phyloP scores from a whole-genome alignment of 2,888 invertebrate genomes.

The Himalopsyche japonica region DNA sequence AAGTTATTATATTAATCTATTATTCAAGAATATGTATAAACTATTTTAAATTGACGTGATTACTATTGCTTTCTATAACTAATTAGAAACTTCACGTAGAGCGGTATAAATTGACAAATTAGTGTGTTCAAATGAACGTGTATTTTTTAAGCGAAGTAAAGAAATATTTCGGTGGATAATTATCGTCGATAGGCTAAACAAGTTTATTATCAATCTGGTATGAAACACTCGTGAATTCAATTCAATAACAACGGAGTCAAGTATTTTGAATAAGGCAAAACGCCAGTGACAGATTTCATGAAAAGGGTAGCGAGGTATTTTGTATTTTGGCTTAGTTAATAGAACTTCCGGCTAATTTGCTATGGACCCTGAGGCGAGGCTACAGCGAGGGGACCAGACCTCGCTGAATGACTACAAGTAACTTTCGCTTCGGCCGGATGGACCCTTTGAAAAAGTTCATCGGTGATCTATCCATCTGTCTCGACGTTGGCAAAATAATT shows the following conservation, averaged over 20 bases:
- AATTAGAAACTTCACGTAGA: too few species aligned
- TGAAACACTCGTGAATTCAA: not conserved
- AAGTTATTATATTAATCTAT: too few species aligned
- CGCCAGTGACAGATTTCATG: conserved; percentile 30
- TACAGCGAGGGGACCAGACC: not conserved
- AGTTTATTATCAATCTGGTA: not conserved
- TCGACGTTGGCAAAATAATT: not conserved
- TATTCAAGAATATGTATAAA: too few species aligned
- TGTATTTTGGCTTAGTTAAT: conserved; percentile 23
- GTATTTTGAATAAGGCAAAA: conserved; percentile 29
- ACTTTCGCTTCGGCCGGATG: not conserved
- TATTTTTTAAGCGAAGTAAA: too few species aligned
- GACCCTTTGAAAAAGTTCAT: conserved; percentile 1
- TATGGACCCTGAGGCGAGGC: conserved; percentile 12
- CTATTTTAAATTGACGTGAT: too few species aligned
- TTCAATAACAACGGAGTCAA: conserved; percentile 6
- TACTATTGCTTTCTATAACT: too few species aligned
- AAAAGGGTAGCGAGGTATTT: conserved; percentile 25
- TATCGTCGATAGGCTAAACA: not conserved
- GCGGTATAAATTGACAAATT: too few species aligned
- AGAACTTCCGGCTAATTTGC: conserved; percentile 16
- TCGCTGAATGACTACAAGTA: not conserved
- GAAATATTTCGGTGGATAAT: too few species aligned
- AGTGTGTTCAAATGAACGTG: too few species aligned
- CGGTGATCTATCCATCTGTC: conserved; percentile 1